Percentiles rank a stretch among this genome's conserved stretches.
These are phyloP conservation scores for Seriola dumerili DNA, from an alignment of 2,113 vertebrate genomes.

Conservation along the genomic window DNA sequence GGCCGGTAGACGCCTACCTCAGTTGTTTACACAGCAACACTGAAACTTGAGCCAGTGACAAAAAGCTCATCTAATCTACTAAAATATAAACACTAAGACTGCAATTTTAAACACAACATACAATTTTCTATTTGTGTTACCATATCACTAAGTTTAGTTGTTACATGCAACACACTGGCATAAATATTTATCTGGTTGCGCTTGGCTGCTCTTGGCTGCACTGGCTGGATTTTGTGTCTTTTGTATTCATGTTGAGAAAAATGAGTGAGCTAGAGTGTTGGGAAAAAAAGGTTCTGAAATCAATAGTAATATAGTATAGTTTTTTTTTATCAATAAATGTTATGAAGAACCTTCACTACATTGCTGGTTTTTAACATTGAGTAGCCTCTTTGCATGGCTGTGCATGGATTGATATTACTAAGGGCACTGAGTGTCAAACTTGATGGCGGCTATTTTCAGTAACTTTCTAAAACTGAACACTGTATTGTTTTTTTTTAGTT, in stretches of 20 bases:
- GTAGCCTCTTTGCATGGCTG: background rate
- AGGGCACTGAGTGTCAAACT: background rate
- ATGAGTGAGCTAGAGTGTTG: no score
- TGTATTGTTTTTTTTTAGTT: background rate
- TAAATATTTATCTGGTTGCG: background rate
- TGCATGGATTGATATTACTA: background rate
- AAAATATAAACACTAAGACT: background rate
- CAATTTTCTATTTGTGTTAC: background rate
- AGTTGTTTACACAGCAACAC: constrained; percentile 18
- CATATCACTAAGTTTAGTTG: background rate
- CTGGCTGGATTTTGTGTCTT: no score
- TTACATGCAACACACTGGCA: background rate
- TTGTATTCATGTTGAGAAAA: no score
- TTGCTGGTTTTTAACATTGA: no score
- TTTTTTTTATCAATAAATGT: no score
- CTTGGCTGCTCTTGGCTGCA: no score
- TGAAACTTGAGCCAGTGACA: constrained; percentile 16
- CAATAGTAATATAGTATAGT: background rate
- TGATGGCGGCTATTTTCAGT: background rate
- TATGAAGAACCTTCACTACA: no score
- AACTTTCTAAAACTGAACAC: background rate
- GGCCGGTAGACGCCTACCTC: background rate
- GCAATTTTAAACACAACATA: background rate
- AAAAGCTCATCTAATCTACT: background rate
- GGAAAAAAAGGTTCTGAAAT: background rate